These are phyloP conservation scores for Phalacrocorax brasilianus DNA, from an alignment of 2,113 vertebrate genomes.

Conservation along the genomic window DNA sequence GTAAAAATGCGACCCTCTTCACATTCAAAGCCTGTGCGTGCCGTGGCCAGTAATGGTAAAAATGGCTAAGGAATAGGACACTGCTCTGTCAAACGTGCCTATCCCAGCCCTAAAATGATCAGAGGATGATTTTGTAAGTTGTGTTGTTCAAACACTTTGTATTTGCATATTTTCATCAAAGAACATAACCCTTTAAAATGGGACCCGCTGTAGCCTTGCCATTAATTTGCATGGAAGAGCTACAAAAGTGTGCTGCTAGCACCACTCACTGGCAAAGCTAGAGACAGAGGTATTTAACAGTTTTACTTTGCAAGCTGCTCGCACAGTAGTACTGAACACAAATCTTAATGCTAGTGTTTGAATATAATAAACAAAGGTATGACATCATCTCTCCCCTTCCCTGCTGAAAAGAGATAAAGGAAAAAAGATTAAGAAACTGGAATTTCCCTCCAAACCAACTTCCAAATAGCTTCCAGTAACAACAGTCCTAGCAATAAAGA, in stretches of 20 bases:
- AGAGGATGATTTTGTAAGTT: constrained; percentile 6
- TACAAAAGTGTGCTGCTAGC: constrained; percentile 36
- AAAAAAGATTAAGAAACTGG: neutral
- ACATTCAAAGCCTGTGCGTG: accelerated
- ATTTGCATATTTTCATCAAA: neutral
- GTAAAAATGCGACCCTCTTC: neutral
- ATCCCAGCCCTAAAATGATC: neutral
- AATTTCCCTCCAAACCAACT: neutral
- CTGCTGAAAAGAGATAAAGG: accelerated
- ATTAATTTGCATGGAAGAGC: neutral
- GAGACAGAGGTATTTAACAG: neutral
- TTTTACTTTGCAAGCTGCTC: neutral
- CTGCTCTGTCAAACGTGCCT: neutral
- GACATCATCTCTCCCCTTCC: neutral
- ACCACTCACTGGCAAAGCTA: constrained; percentile 46
- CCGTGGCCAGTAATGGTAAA: neutral
- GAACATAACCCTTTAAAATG: neutral
- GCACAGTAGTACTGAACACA: neutral
- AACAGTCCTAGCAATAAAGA: neutral
- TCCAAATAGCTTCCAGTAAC: neutral
- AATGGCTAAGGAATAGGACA: neutral
- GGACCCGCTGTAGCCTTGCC: neutral
- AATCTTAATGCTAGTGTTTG: neutral
- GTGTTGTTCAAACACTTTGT: neutral
- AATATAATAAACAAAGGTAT: neutral